phyloP scores from a whole-genome alignment of 2,113 vertebrate genomes.

The Galemys pyrenaicus region DNA sequence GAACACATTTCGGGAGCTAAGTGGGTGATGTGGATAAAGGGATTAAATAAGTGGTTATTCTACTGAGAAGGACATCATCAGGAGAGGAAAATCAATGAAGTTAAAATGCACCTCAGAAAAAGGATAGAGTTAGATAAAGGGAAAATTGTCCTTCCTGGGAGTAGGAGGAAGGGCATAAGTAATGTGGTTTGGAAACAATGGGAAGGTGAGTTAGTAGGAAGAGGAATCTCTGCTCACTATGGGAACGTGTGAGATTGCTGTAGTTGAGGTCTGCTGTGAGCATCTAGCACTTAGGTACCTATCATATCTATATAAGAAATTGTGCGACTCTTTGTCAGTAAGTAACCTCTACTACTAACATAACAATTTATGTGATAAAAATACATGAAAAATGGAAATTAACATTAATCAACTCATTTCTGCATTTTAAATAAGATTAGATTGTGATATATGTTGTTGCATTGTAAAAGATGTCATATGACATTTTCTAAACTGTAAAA shows the following conservation, averaged over 20 bases:
- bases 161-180: background rate
- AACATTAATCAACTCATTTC: background rate
- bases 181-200: background rate
- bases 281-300: background rate
- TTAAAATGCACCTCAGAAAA: background rate
- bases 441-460: background rate
- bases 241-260: rapidly evolving
- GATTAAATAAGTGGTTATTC: background rate
- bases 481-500: slow-evolving; percentile 31
- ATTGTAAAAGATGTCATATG: background rate
- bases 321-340: background rate
- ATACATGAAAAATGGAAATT: background rate
- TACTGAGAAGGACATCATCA: background rate
- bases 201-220: rapidly evolving
- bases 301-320: background rate
- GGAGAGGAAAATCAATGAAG: background rate
- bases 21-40: background rate
- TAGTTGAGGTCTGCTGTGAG: background rate
- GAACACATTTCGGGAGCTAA: background rate
- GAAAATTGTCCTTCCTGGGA: background rate
- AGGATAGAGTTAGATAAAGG: background rate
- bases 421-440: background rate
- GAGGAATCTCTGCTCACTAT: rapidly evolving
- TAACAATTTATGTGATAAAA: background rate
- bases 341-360: background rate